Evolutionary conservation across 1,140 invertebrate genomes (phyloP).

Genomic region (Branchinecta lynchi): DNA sequence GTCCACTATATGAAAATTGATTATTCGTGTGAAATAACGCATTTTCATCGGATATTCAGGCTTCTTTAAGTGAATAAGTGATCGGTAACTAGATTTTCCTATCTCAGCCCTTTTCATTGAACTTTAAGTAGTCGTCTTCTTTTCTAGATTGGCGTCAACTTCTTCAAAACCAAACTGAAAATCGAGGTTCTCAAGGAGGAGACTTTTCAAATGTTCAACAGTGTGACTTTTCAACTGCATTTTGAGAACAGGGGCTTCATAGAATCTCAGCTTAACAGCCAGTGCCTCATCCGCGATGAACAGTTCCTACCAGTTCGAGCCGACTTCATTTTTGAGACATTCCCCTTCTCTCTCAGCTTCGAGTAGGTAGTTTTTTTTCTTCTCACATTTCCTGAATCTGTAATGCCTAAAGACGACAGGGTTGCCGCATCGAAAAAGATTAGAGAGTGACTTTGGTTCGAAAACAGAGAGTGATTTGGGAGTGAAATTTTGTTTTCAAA

Average conservation of each 20-base stretch:
- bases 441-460: too few species aligned
- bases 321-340: constrained; percentile 84
- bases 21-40: too few species aligned
- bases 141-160: constrained; percentile 60
- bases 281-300: constrained; percentile 66
- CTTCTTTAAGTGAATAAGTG: too few species aligned
- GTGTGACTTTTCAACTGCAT: constrained; percentile 79
- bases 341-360: constrained; percentile 94
- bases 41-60: too few species aligned
- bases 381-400: too few species aligned
- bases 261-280: constrained; percentile 17
- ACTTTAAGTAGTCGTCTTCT: constrained; percentile 16
- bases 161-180: constrained; percentile 82
- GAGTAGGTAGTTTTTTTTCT: constrained; percentile 40
- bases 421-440: too few species aligned
- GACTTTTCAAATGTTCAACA: constrained; percentile 66
- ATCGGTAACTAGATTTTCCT: too few species aligned
- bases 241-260: constrained; percentile 73
- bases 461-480: too few species aligned
- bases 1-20: too few species aligned
- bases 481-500: too few species aligned
- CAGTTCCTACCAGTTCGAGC: constrained; percentile 71
- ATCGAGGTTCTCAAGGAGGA: constrained; percentile 77
- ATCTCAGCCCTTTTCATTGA: too few species aligned
- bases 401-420: too few species aligned